Percentiles rank a stretch among this genome's conserved stretches.
These are phyloP conservation scores for Pelvicachromis taeniatus DNA, from an alignment of 2,113 vertebrate genomes.

Conservation along the genomic window DNA sequence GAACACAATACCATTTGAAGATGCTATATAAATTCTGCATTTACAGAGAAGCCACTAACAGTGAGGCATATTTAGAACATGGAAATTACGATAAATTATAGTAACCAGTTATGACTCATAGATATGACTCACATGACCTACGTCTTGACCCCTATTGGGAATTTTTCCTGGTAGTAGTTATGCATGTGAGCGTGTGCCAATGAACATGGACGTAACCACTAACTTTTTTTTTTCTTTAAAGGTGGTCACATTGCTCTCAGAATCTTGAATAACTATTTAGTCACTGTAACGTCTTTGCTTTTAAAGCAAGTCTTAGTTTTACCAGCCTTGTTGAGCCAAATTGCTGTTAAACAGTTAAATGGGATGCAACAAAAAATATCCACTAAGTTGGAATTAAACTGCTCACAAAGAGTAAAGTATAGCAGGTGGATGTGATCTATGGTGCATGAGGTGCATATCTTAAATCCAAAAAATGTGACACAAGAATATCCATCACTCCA, in stretches of 20 bases:
- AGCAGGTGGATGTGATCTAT: neutral
- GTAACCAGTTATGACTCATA: neutral
- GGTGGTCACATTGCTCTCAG: neutral
- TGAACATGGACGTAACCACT: neutral
- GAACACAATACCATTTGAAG: neutral
- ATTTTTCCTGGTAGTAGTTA: conserved; percentile 9
- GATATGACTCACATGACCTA: neutral
- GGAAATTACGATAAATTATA: neutral
- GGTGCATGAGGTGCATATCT: neutral
- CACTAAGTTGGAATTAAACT: neutral
- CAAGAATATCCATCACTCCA: neutral
- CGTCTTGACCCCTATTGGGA: neutral
- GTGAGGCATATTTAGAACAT: neutral
- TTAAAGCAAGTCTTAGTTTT: neutral
- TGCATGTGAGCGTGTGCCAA: neutral
- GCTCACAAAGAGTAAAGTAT: neutral
- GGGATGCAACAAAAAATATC: neutral
- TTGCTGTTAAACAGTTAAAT: neutral
- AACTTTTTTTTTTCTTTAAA: neutral
- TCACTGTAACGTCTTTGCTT: neutral
- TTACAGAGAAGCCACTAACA: neutral
- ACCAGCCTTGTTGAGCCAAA: neutral
- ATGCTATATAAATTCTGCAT: neutral
- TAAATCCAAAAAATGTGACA: neutral
- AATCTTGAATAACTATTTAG: neutral